Base-by-base conservation (phyloP, 2,888 invertebrate genomes). In the Elysia crispata region DNA sequence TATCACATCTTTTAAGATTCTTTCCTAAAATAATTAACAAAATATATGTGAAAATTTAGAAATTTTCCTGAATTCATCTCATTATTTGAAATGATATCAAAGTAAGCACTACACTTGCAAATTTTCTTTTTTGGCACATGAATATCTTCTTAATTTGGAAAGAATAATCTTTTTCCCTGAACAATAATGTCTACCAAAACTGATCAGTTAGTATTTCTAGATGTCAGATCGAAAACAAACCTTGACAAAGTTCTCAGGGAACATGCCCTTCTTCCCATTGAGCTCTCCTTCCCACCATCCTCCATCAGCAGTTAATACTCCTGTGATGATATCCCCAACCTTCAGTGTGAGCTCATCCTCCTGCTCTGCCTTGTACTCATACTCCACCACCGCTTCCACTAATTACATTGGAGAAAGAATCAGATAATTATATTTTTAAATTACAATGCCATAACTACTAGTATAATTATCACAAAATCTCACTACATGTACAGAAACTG, bases 221-320 rank as follows among this genome's bases (percentile, higher is more conserved):
- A 41, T 6, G 11, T 41, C 41, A 3, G 33, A 69, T 13, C 8
- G 20, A 41, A 28, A 62, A 62, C 81, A 79, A 82, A 92, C 90
- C 89, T 91, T 91, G 50, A 97, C 97, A 93, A 97, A 97, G 93
- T 97, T 97, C 92, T 97, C 97, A 1, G 97, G 97, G 93, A 98
- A 98, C 94, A 97, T 95, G 88, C 97, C 97, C 83, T 94, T 94
- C 89, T 95, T 95, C 81, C 96, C 96, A 86, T 94, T 93, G 77
- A 97, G 93, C 81, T 95, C 95, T n/a, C 97, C 97, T 92, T 96
- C 95, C 96, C 96, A 97, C 97, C 98, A 98, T 82, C 97, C 97
- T 79, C 96, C 96, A 41, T 95, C 94, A 88, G 95, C 94, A 86
- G 95, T 94, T 88, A 95, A 94, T 76, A 97, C 96, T 90, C 96